These are phyloP conservation scores for Baccha elongata DNA, from an alignment of 2,888 invertebrate species.

Conservation along the genomic window DNA sequence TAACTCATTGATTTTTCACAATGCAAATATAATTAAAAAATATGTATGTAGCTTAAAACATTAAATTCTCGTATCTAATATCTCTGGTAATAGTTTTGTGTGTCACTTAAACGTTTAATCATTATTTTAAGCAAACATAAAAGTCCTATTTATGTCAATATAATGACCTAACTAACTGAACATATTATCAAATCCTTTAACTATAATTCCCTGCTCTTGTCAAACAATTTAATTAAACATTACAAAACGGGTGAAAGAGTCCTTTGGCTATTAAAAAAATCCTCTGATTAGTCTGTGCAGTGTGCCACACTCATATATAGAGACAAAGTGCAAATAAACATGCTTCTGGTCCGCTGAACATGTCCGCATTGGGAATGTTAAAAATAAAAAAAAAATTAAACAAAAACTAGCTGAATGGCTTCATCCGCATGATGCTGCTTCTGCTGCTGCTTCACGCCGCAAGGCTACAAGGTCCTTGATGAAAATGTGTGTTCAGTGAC, in stretches of 20 bases:
- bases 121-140: conserved; percentile 11
- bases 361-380: conserved; percentile 16
- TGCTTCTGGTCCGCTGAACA: conserved; percentile 31
- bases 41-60: neutral
- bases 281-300: conserved; percentile 36
- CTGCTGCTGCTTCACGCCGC: neutral
- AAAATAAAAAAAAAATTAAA: neutral
- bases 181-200: conserved; percentile 33
- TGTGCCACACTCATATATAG: neutral
- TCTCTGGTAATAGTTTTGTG: neutral
- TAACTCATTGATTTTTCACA: neutral
- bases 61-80: neutral
- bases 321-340: conserved; percentile 34
- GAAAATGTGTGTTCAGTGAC: conserved; percentile 44
- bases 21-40: neutral
- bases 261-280: conserved; percentile 1
- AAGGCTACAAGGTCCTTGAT: conserved; percentile 27
- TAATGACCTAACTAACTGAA: conserved; percentile 15
- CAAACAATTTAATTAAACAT: conserved; percentile 58
- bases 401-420: conserved; percentile 23
- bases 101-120: neutral
- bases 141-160: neutral
- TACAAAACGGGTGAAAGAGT: conserved; percentile 8
- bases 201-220: conserved; percentile 3
- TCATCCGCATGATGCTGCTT: conserved; percentile 37